These are phyloP conservation scores for Pterocles gutturalis DNA, from an alignment of 2,113 vertebrate genomes.

Conservation along the genomic window DNA sequence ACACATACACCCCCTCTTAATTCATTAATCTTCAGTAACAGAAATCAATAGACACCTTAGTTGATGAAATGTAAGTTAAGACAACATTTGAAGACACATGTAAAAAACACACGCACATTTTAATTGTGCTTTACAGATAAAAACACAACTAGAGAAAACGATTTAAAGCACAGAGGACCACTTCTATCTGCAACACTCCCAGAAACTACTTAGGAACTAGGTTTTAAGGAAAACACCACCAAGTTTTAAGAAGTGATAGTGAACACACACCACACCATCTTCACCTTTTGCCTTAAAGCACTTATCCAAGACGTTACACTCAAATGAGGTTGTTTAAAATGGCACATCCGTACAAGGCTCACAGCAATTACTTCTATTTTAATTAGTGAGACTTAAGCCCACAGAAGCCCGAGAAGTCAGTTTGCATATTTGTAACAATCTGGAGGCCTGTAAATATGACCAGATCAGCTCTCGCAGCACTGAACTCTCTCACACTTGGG, in stretches of 20 bases:
- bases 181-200: not conserved
- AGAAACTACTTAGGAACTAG: not conserved
- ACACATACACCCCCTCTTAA: not conserved
- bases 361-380: not conserved
- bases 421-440: not conserved
- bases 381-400: accelerated
- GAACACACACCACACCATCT: not conserved
- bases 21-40: not conserved
- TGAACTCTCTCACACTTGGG: not conserved
- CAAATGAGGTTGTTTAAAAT: not conserved
- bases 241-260: not conserved
- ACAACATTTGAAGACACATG: accelerated
- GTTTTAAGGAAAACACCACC: not conserved
- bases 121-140: not conserved
- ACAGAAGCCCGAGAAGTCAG: not conserved
- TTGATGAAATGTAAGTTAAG: not conserved
- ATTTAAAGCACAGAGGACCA: not conserved
- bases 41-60: not conserved
- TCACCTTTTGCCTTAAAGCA: not conserved
- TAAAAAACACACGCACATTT: not conserved
- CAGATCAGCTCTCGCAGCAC: not conserved
- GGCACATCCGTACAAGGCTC: not conserved
- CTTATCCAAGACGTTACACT: not conserved
- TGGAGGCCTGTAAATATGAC: not conserved
- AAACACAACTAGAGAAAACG: accelerated